Percentiles rank a stretch among this genome's conserved stretches.
Evolutionary conservation across 2,113 vertebrate genomes (phyloP).

Genomic region (Cairina moschata): DNA sequence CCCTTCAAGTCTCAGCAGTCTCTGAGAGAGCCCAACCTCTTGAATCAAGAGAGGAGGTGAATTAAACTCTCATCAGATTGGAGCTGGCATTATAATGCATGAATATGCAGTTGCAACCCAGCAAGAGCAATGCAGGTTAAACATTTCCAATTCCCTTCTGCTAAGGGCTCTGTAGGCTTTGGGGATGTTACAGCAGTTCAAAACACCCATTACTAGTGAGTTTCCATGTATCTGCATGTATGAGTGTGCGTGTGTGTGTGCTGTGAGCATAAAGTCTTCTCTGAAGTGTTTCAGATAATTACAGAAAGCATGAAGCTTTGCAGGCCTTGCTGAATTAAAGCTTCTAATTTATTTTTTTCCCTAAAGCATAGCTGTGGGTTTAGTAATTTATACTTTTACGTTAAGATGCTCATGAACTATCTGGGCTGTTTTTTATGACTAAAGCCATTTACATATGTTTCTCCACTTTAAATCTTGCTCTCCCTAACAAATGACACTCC

Average conservation of each 20-base stretch:
- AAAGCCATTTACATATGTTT: not conserved
- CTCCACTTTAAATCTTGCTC: conserved; percentile 12
- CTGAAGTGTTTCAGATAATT: not conserved
- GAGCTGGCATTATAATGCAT: not conserved
- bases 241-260: rapidly evolving
- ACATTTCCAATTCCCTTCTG: not conserved
- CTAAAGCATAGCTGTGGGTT: not conserved
- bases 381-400: conserved; percentile 21
- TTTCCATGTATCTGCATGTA: not conserved
- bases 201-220: not conserved
- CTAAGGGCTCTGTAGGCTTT: not conserved
- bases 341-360: not conserved
- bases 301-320: not conserved
- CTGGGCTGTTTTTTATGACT: not conserved
- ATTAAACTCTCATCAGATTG: not conserved
- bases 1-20: not conserved
- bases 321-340: not conserved
- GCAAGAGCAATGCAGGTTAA: not conserved
- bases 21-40: not conserved
- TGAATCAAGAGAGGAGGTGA: not conserved
- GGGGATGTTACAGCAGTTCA: not conserved
- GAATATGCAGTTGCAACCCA: not conserved
- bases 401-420: conserved; percentile 9
- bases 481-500: conserved; percentile 19
- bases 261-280: not conserved